Conservation (phyloP, 2,113 vertebrate genomes). For the Grammomys dolichurus region DNA sequence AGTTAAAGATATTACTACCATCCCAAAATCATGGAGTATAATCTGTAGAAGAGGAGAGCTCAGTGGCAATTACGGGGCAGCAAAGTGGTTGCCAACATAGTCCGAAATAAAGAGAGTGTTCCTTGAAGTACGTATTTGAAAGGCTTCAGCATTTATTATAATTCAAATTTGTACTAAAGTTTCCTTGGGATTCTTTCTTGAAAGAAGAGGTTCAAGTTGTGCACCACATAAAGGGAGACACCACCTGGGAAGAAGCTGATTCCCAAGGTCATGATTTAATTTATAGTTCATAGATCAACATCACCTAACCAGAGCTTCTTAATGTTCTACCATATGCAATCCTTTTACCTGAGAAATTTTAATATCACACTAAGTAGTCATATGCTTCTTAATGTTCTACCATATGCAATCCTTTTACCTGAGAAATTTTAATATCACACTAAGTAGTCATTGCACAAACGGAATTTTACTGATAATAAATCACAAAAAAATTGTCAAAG, state of each 20-base stretch:
- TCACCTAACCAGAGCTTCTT: background rate
- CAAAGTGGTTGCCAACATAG: background rate
- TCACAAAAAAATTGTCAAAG: background rate
- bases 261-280: background rate
- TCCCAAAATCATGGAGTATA: background rate
- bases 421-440: background rate
- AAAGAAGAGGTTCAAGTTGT: background rate
- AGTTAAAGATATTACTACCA: background rate
- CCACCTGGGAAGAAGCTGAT: background rate
- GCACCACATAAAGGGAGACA: background rate
- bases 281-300: background rate
- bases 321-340: background rate
- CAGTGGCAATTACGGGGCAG: background rate
- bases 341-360: background rate
- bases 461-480: background rate
- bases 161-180: background rate
- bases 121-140: conserved; percentile 8
- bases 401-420: background rate
- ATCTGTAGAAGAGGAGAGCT: background rate
- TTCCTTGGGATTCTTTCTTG: background rate
- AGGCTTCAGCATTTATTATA: background rate
- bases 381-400: no score
- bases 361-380: background rate
- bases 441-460: background rate
- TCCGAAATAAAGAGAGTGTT: background rate